These are phyloP conservation scores for Neoniphon sammara DNA, from an alignment of 2,797 vertebrate species.

Conservation along the genomic window DNA sequence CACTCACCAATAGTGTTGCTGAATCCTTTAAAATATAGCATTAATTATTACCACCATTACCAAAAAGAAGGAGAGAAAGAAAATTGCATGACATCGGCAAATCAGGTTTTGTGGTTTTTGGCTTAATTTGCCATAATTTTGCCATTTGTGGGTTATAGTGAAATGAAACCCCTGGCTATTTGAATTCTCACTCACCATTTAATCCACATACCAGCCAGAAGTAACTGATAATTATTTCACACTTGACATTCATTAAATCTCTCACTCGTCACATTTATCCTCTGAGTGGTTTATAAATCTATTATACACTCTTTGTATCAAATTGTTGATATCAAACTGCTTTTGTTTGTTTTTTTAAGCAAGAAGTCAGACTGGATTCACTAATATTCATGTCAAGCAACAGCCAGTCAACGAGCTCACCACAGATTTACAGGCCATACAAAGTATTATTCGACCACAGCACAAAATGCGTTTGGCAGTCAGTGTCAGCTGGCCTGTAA, in stretches of 20 bases:
- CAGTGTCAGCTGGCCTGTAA: slow-evolving; percentile 16
- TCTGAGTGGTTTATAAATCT: too few species aligned
- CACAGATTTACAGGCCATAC: slow-evolving; percentile 8
- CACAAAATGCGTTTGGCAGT: slow-evolving; percentile 7
- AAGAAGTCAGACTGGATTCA: neutral
- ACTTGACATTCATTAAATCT: too few species aligned
- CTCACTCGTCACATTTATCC: too few species aligned
- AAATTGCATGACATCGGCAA: slow-evolving; percentile 9
- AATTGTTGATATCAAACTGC: too few species aligned
- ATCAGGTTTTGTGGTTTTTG: slow-evolving; percentile 14
- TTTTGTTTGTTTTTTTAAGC: neutral
- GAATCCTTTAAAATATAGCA: neutral
- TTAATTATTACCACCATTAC: slow-evolving; percentile 19
- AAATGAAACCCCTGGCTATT: too few species aligned
- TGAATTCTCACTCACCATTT: too few species aligned
- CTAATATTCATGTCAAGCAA: slow-evolving; percentile 13
- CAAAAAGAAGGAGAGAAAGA: neutral
- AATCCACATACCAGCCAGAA: too few species aligned
- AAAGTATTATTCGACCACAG: slow-evolving; percentile 41
- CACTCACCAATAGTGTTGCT: neutral
- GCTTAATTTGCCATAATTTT: too few species aligned
- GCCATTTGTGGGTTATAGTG: too few species aligned
- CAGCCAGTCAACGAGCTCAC: slow-evolving; percentile 20
- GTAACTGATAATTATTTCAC: too few species aligned
- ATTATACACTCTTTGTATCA: too few species aligned